phyloP scores from a whole-genome alignment of 2,113 vertebrate species.

The Elaphurus davidianus region DNA sequence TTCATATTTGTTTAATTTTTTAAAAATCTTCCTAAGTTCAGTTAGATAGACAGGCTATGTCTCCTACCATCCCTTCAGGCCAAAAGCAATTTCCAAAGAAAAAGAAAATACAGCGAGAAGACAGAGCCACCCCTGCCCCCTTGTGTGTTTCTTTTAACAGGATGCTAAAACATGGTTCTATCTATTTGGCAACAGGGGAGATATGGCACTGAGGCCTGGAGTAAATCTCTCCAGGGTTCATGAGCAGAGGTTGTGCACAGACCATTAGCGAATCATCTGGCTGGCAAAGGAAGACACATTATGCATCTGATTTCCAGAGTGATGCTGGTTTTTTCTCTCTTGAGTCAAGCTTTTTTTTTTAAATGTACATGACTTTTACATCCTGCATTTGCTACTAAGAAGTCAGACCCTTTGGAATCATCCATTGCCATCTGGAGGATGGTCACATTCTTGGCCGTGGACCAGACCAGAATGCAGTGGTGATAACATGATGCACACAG shows the following conservation, averaged over 20 bases:
- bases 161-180: background rate
- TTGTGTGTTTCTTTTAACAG: background rate
- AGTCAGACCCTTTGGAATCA: background rate
- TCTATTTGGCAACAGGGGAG: background rate
- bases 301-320: background rate
- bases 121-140: background rate
- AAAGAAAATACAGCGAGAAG: background rate
- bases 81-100: background rate
- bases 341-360: background rate
- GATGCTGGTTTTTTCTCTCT: background rate
- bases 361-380: background rate
- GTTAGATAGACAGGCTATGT: background rate
- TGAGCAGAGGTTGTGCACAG: background rate
- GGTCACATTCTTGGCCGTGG: background rate
- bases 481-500: background rate
- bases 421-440: background rate
- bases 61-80: background rate
- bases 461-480: background rate
- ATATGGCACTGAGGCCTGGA: background rate
- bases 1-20: background rate
- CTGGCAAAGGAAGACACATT: background rate
- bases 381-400: slow-evolving; percentile 30
- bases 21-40: background rate
- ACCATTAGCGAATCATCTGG: background rate
- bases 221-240: background rate